Base-by-base conservation (phyloP, 2,797 vertebrate species). In the Phrynocephalus guinanensis region DNA sequence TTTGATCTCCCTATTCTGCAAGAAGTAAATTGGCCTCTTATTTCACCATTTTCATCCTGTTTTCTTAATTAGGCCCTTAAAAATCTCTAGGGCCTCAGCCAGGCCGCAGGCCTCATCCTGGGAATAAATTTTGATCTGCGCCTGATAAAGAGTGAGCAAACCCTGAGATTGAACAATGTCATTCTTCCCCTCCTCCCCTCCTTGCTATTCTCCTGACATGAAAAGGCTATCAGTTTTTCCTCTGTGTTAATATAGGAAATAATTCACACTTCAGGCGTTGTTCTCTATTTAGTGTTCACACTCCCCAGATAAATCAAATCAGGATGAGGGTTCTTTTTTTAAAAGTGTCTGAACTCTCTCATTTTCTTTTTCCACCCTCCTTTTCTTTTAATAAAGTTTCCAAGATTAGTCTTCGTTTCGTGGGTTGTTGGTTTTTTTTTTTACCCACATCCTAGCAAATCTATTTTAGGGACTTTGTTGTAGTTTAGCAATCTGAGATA, bases 231-330 rank as follows among this genome's bases (percentile, higher is more conserved):
- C 95, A 91, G 93, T 97, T 96, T 96, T 95, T 91, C 87, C 92
- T 94, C 95, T 95, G 92, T 96, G 95, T 96, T 98, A 98, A 98
- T 98, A 97, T 95, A 95, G 95, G 96, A 97, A 97, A 98, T 98
- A 97, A 98, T 98, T 98, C 97, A 97, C 94, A 95, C 94, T 95
- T 93, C 93, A 96, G 95, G 94, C 94, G 88, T 93, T 96, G 95
- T 95, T 95, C 95, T 97, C 97, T 97, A 97, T 97, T 97, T 97
- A 97, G 98, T 94, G 97, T 93, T 98, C 96, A 94, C 95, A 83
- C 96, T 96, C 96, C 95, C 95, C 87, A 93, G 94, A 98, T 97
- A 95, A 95, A 95, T 94, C 98, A 98, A 92, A 93, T 90, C 89
- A 88, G 82, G 63, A 72, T 86, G 80, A 82, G 78, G 4, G 52